Percentiles rank a stretch among this genome's conserved stretches.
phyloP scores from a whole-genome alignment of 2,113 vertebrate species.

The Microtus pennsylvanicus region DNA sequence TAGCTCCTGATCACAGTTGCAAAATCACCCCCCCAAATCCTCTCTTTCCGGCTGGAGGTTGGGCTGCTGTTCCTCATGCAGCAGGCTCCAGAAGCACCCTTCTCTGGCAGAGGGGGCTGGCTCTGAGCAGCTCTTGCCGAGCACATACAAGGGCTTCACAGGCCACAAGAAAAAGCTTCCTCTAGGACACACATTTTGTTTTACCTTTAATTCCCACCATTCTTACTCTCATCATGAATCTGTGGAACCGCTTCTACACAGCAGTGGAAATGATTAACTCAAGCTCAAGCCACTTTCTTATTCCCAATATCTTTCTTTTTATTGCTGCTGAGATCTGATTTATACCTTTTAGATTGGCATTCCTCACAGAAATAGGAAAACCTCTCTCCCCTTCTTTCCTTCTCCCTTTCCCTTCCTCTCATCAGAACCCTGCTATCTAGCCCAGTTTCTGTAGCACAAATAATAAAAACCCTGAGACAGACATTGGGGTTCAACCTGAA shows the following conservation, averaged over 20 bases:
- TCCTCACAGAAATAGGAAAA: background rate
- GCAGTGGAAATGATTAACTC: background rate
- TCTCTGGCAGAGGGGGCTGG: background rate
- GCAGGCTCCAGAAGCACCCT: background rate
- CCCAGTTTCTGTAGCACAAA: no score
- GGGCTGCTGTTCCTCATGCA: background rate
- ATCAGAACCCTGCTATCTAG: background rate
- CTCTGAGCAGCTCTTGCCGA: no score
- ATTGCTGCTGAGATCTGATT: background rate
- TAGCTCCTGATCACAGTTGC: background rate
- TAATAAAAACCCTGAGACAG: no score
- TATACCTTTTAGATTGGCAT: background rate
- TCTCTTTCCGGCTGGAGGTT: background rate
- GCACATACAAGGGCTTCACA: rapidly evolving
- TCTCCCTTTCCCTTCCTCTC: background rate
- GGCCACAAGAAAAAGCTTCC: background rate
- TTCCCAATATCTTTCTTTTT: background rate
- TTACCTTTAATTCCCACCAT: background rate
- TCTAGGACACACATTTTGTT: background rate
- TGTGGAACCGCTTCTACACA: background rate
- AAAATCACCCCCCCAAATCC: background rate
- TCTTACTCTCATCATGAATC: background rate
- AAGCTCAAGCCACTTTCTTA: background rate
- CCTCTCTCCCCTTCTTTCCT: background rate
- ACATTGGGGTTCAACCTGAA: no score